Base-by-base conservation (phyloP, 2,888 invertebrate species). In the Octonoba sinensis region DNA sequence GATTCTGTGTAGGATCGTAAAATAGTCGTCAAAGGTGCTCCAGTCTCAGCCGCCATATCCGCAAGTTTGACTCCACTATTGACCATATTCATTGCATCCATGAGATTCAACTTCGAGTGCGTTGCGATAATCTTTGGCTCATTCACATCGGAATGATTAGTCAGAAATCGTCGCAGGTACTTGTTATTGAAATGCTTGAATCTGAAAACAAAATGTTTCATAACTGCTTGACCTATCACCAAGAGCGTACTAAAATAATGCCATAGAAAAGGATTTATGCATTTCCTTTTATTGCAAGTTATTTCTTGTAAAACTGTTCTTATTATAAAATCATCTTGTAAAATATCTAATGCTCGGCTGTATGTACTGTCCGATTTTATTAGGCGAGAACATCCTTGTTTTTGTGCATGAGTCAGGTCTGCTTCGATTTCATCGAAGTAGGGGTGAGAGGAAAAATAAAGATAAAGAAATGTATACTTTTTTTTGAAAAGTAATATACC, bases 71-170 rank as follows among this genome's bases (percentile, higher is more conserved):
- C 51, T 15, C 66, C 72, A 49, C 27, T 83, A 22, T 83, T 83
- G 1, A 96, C 95, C 86, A 95, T 94, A 87, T 96, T 95, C 91
- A 96, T 93, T 16, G 96, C 97, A 88, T 97, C 97, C 86, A 93
- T 93, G 94, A 96, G 95, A 24, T 96, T 95, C 86, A 97, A 89
- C 88, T 96, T 96, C 3, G 96, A 96, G 89, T 96, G 96, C 0
- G 97, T 96, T 89, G 97, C 96, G 87, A 97, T 91, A 86, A 97
- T 96, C 89, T 96, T 96, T 73, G 96, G 96, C 87, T 96, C 96
- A 65, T 93, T 93, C 83, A 95, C 95, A 90, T 93, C 93, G 88
- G 94, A 92, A 89, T 96, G 62, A 16, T 76, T 83, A 15, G 78
- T 82, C 20, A 84, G 57, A 13, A 73, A 69, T 15, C 56, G 97